A percentile compares a stretch with the other conserved stretches of the same genome.
These are phyloP conservation scores for Malurus melanocephalus DNA, from an alignment of 2,113 vertebrate genomes.

Conservation along the genomic window DNA sequence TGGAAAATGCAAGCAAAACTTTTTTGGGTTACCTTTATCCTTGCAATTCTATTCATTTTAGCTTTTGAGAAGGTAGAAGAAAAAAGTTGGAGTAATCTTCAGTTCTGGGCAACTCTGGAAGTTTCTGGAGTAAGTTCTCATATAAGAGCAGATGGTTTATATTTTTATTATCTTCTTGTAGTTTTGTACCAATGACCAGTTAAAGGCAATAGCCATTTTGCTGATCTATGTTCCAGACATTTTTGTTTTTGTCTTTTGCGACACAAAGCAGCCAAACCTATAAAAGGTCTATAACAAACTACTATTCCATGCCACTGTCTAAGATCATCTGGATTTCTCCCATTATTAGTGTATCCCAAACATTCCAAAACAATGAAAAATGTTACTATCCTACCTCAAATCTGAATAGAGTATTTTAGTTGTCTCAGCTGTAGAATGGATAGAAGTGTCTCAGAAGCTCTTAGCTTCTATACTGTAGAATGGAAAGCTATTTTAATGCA, in stretches of 20 bases:
- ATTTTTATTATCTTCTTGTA: not conserved
- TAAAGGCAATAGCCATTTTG: slow-evolving; percentile 1
- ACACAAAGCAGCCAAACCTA: not conserved
- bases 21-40: not conserved
- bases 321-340: not conserved
- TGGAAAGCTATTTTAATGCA: not conserved
- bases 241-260: not conserved
- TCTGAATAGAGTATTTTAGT: not conserved
- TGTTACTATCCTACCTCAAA: not conserved
- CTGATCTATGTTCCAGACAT: not conserved
- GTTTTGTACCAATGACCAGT: not conserved
- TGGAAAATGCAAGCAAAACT: not conserved
- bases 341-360: not conserved
- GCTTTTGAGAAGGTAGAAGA: not conserved
- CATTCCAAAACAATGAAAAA: slow-evolving; percentile 27
- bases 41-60: not conserved
- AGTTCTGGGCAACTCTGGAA: not conserved
- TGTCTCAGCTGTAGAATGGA: not conserved
- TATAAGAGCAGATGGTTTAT: not conserved
- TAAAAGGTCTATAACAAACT: slow-evolving; percentile 23
- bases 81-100: not conserved
- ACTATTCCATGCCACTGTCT: not conserved
- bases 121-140: not conserved
- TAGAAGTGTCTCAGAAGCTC: not conserved
- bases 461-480: not conserved